Base-by-base conservation (phyloP, 2,113 vertebrate genomes). In the Anas platyrhynchos region DNA sequence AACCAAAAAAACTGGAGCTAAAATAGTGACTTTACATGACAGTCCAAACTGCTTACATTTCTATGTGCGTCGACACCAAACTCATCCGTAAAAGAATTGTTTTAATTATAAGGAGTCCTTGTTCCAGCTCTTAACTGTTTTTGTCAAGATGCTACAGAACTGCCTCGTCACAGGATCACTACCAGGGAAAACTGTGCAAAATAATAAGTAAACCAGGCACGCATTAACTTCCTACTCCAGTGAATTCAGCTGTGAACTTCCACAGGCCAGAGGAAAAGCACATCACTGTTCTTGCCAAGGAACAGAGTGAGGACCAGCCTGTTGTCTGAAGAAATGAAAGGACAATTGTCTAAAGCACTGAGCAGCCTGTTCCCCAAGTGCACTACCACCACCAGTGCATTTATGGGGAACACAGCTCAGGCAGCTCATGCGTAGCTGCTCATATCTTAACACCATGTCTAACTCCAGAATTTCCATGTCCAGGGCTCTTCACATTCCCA, bases 161-260 rank as follows among this genome's bases (percentile, higher is more conserved):
- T 67, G 58, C 38, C 48, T 87, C 55, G 81, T 50, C 41, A 43
- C 27, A 27, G 26, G 56, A 85, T 38, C 46, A 36, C 65, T 86
- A 36, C 59, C 26, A 63, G 18, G 52, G 25, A 72, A 78, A 75
- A 63, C 61, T 43, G 55, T 58, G 55, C 83, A 90, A 71, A 71
- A 50, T 71, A 80, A 62, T 90, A 59, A 8, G 46, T 74, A 93
- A 85, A 65, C 77, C 34, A 83, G 77, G 80, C 81, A 94, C 4
- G 3, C 52, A 43, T 63, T 79, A 72, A 72, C 91, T 86, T 91
- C 83, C 91, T 72, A 81, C 83, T 91, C 7, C 2, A 88, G 65
- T 46, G 80, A 88, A 95, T 83, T 88, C 77, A 84, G 58, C 80
- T 94, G 68, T 59, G 65, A 91, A 67, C 26, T 81, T 67, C 46